Evolutionary conservation across 2,113 vertebrate species (phyloP).

Genomic region (Agelaius tricolor): DNA sequence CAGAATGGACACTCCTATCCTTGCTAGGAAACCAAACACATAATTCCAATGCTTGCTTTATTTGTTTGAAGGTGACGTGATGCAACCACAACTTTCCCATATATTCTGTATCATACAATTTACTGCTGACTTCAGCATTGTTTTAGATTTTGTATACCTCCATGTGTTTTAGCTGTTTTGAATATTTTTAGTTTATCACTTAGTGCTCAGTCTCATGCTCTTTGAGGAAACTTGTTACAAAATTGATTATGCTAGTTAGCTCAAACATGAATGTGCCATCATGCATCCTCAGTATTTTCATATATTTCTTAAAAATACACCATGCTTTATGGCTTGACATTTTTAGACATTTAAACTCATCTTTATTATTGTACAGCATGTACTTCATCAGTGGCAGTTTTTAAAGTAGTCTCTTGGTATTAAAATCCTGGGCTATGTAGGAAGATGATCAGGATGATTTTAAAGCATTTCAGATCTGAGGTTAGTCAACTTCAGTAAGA

Average conservation of each 20-base stretch:
- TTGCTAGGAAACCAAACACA: background rate
- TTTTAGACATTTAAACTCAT: background rate
- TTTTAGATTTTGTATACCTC: background rate
- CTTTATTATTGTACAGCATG: background rate
- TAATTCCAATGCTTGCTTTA: background rate
- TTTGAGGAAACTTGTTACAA: background rate
- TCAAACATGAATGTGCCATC: background rate
- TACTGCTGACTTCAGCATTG: background rate
- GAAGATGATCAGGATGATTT: background rate
- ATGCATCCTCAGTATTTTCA: background rate
- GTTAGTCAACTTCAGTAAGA: background rate
- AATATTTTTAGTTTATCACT: background rate
- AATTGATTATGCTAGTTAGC: background rate
- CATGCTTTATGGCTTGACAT: background rate
- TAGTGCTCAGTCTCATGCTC: accelerated
- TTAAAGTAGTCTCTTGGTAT: background rate
- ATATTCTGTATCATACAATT: background rate
- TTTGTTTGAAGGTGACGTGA: background rate
- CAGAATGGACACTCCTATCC: background rate
- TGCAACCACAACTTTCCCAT: background rate
- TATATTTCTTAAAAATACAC: background rate
- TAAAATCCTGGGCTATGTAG: background rate
- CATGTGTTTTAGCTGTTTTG: background rate
- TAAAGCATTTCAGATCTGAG: background rate
- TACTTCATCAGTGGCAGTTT: background rate